Evolutionary conservation across 2,797 vertebrate genomes (phyloP), one percentile per base, ranked within the genome.

Genomic region (Sciaenops ocellatus): DNA sequence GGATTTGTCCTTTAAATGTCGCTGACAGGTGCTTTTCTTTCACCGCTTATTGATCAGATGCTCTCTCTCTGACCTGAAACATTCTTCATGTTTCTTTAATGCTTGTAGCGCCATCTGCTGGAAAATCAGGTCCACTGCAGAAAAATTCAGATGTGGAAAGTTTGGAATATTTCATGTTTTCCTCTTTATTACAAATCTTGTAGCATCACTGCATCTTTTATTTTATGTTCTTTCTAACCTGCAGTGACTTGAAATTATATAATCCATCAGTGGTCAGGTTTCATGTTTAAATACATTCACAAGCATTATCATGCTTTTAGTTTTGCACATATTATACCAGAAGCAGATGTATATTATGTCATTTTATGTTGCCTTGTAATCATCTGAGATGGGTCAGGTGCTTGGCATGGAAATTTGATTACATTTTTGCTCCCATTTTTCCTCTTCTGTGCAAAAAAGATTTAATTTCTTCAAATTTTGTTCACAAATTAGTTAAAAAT

Each of bases 71-170:
- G 11, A 50, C 24, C 13, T 57, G 16, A 52, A 46, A 30, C 10
- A 0, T 3, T 30, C 24, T 10, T 6, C 5, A 11, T 44, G 4
- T 61, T 34, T 55, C 34, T 41, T 48, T 1, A 38, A 50, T 30
- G 71, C 16, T 30, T 69, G 16, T 51, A 57, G 8, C 17, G 47
- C 72, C 87, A 79, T 17, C 87, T 91, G 69, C 61, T 85, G 82
- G 77, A 60, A 1, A 28, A 30, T 38, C 5, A 1, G 7, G 3
- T 5, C 75, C 47, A 59, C 60, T 50, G 61, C 78, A 79, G 17
- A 34, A 13, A 9, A n/a, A 26, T 1, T 3, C 38, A 65, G 5
- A 76, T 1, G 2, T 26, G 26, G 2, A 26, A 54, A 9, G 6
- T 18, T 5, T 24, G 26, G 3, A 3, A n/a, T 34, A 26, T 20